phyloP scores from a whole-genome alignment of 1,140 invertebrate genomes.

The Xylocopa sonorina region DNA sequence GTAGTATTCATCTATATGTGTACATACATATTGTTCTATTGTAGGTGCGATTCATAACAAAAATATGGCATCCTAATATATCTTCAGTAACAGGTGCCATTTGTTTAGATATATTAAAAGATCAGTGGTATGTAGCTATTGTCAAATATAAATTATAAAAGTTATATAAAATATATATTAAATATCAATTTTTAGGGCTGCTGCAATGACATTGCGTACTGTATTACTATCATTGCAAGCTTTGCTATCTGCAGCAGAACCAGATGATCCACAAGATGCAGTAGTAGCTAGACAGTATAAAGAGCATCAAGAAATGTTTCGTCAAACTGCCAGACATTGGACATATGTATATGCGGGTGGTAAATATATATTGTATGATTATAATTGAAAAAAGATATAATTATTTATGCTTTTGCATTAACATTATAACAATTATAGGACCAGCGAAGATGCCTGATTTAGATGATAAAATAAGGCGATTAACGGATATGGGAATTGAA shows the following conservation, averaged over 20 bases:
- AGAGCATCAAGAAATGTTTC: constrained; percentile 93
- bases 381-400: not conserved
- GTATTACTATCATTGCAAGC: constrained; percentile 97
- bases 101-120: constrained; percentile 99
- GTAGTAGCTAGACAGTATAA: constrained; percentile 99
- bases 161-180: not conserved
- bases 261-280: constrained; percentile 97
- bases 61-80: constrained; percentile 99
- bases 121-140: constrained; percentile 91
- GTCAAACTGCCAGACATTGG: constrained; percentile 96
- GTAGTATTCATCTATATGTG: too few relatives aligned
- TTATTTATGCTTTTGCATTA: constrained; percentile 8
- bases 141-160: constrained; percentile 4
- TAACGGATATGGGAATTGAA: constrained; percentile 94
- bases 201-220: constrained; percentile 98
- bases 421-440: constrained; percentile 79
- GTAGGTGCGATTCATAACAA: constrained; percentile 95
- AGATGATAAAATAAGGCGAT: constrained; percentile 90
- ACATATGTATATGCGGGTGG: constrained; percentile 96
- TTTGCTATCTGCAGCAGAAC: constrained; percentile 95
- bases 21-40: too few relatives aligned
- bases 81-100: constrained; percentile 99
- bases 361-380: constrained; percentile 67
- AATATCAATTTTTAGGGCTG: constrained; percentile 88
- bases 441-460: constrained; percentile 89